Percentiles rank a stretch among this genome's conserved stretches.
phyloP scores from a whole-genome alignment of 2,113 vertebrate species.

The Fulica atra region DNA sequence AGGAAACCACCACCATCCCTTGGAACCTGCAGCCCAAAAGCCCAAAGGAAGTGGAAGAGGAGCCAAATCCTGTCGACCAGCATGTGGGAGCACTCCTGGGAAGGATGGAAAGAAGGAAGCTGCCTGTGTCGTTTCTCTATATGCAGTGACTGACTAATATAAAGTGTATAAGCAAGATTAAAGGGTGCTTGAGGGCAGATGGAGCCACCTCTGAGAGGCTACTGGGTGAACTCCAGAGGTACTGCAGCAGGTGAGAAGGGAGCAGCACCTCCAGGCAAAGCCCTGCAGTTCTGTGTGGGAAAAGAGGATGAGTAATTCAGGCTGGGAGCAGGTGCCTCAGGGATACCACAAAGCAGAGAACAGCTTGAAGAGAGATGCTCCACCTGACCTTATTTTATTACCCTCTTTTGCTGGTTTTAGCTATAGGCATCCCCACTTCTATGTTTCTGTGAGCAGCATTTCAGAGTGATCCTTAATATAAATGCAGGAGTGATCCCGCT shows the following conservation, averaged over 20 bases:
- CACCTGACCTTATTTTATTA: background rate
- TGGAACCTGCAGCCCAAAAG: background rate
- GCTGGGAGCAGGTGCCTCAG: accelerated
- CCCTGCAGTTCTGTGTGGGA: background rate
- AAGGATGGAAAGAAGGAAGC: background rate
- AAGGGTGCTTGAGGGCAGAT: background rate
- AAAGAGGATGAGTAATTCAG: background rate
- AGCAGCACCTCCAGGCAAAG: background rate
- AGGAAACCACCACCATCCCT: background rate
- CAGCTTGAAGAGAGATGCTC: background rate
- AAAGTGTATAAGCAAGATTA: background rate
- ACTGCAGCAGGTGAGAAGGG: accelerated
- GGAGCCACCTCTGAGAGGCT: background rate
- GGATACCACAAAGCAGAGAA: background rate
- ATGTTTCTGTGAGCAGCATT: background rate
- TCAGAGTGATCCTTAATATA: background rate
- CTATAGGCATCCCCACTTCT: background rate
- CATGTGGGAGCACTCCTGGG: accelerated
- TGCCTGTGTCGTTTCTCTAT: background rate
- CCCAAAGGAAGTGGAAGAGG: background rate
- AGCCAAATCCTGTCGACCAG: background rate
- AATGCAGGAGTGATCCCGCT: background rate
- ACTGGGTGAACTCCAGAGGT: accelerated
- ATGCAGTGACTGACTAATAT: background rate
- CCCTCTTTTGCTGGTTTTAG: background rate